These are phyloP conservation scores for Eurytoma adleriae DNA, from an alignment of 2,888 invertebrate species.

Conservation along the genomic window DNA sequence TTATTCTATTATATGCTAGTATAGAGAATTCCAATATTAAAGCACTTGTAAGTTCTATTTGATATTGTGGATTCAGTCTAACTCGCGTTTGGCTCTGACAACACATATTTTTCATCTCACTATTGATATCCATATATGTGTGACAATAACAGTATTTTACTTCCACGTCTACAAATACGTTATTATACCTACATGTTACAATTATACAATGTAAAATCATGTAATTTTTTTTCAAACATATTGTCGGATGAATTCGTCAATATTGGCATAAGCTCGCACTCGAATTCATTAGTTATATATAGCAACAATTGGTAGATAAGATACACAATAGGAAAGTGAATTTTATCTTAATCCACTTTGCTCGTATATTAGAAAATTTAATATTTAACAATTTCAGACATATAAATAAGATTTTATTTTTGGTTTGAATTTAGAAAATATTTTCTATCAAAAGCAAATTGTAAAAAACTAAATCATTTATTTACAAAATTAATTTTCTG, in stretches of 20 bases:
- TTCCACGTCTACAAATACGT: constrained; percentile 7
- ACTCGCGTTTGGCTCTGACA: constrained; percentile 28
- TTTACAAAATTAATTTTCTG: constrained; percentile 18
- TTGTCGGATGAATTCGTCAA: constrained; percentile 39
- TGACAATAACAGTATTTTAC: constrained; percentile 8
- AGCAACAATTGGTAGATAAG: not conserved
- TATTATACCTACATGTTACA: not conserved
- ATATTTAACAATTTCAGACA: constrained; percentile 31
- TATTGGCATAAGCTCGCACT: constrained; percentile 33
- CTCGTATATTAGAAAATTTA: constrained; percentile 12
- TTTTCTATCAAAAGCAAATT: not conserved
- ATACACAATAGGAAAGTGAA: constrained; percentile 15
- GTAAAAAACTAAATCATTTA: not conserved
- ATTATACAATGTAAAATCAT: not conserved
- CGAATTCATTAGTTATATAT: not conserved
- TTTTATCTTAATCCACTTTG: not conserved
- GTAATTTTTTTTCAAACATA: constrained; percentile 38
- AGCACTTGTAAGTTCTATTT: constrained; percentile 16
- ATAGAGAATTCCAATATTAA: constrained; percentile 22
- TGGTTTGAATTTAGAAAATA: not conserved
- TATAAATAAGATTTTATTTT: not conserved
- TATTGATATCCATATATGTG: constrained; percentile 9
- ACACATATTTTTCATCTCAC: constrained; percentile 2
- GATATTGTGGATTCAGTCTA: constrained; percentile 38
- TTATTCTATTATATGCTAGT: not conserved